Evolutionary conservation across 2,113 vertebrate species (phyloP).

Genomic region (Sturnus vulgaris): DNA sequence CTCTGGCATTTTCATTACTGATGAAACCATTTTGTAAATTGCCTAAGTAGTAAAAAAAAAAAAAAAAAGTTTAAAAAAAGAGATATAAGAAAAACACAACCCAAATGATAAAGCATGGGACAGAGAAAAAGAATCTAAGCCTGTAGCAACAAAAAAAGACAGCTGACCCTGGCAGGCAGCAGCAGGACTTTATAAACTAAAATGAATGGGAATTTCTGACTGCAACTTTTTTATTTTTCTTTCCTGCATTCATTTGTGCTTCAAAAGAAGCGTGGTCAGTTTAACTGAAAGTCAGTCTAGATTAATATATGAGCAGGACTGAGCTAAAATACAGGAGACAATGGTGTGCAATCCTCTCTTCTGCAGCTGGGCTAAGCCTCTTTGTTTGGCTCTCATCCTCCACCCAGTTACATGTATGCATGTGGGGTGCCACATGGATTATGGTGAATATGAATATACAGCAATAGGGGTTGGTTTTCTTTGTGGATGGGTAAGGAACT

Average conservation of each 20-base stretch:
- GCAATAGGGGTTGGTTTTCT: background rate
- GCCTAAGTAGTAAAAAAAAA: conserved; percentile 56
- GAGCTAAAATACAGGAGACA: background rate
- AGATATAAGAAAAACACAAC: background rate
- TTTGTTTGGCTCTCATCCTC: background rate
- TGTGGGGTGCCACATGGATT: background rate
- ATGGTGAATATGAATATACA: background rate
- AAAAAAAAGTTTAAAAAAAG: background rate
- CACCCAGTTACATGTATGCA: accelerated
- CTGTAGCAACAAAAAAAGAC: background rate
- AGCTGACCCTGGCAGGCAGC: background rate
- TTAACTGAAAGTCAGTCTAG: background rate
- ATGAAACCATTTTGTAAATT: conserved; percentile 85
- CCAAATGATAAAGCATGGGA: background rate
- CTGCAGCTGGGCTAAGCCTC: background rate
- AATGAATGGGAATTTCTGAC: background rate
- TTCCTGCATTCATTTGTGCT: background rate
- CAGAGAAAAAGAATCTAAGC: background rate
- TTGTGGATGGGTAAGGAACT: background rate
- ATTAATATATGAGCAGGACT: background rate
- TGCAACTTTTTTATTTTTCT: background rate
- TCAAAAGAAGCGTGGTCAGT: background rate
- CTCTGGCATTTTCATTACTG: conserved; percentile 85
- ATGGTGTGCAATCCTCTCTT: background rate
- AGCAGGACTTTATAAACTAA: background rate